A percentile compares a stretch with the other conserved stretches of the same genome.
These are phyloP conservation scores for Ganaspis sp. DNA, from an alignment of 1,140 invertebrate species.

Conservation along the genomic window DNA sequence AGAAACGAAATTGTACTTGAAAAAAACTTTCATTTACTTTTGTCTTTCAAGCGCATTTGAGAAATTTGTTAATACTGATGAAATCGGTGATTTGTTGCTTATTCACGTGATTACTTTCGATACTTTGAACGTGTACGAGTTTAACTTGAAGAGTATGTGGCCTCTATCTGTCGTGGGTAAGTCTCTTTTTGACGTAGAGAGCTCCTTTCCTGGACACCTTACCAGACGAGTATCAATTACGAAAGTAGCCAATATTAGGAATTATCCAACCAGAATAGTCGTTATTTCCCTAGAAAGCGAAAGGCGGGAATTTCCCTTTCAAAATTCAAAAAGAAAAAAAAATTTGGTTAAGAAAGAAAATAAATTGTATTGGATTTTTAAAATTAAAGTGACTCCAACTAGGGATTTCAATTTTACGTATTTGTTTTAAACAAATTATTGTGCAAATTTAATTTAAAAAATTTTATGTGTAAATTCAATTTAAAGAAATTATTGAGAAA, in stretches of 20 bases:
- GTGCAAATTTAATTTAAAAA: no score
- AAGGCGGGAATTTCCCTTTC: not conserved
- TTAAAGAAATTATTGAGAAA: no score
- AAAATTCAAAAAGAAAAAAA: not conserved
- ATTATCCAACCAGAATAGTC: not conserved
- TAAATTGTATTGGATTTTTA: no score
- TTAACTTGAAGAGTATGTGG: not conserved
- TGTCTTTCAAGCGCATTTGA: no score
- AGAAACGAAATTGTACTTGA: no score
- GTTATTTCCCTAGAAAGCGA: not conserved
- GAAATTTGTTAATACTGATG: not conserved
- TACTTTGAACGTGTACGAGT: not conserved
- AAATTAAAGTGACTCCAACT: no score
- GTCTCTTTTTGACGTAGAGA: conserved; percentile 1
- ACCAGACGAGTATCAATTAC: not conserved
- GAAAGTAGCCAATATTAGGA: conserved; percentile 5
- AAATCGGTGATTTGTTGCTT: not conserved
- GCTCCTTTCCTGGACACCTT: not conserved
- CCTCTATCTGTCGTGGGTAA: not conserved
- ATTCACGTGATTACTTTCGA: conserved; percentile 11
- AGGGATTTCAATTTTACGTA: no score
- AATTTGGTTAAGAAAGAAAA: not conserved
- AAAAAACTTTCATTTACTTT: no score
- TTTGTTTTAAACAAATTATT: no score
- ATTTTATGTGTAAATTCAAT: no score